A percentile compares a stretch with the other conserved stretches of the same genome.
phyloP scores from a whole-genome alignment of 2,888 invertebrate genomes.

The Leucozona laternaria region DNA sequence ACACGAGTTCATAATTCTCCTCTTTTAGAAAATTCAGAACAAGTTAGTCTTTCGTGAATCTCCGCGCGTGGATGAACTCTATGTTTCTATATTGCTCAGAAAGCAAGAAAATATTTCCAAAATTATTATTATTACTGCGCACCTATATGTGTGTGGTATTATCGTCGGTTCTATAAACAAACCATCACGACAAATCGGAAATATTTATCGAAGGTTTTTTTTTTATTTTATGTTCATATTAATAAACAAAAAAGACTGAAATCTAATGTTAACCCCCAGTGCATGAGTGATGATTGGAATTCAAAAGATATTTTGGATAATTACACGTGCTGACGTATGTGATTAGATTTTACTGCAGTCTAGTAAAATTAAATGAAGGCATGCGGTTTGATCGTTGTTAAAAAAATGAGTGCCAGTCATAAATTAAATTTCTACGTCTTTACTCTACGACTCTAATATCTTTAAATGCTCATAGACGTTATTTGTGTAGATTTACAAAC shows the following conservation, averaged over 20 bases:
- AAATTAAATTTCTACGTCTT: neutral
- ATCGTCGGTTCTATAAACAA: slow-evolving; percentile 8
- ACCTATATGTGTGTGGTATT: slow-evolving; percentile 10
- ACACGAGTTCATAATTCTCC: slow-evolving; percentile 22
- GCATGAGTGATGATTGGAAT: slow-evolving; percentile 24
- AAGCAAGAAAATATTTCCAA: slow-evolving; percentile 19
- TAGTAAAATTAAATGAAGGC: slow-evolving; percentile 13
- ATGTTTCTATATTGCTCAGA: neutral
- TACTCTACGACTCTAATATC: neutral
- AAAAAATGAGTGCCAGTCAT: neutral
- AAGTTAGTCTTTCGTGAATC: slow-evolving; percentile 63
- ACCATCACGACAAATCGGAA: slow-evolving; percentile 40
- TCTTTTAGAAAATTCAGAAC: slow-evolving; percentile 35
- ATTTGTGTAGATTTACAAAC: neutral
- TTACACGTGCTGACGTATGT: slow-evolving; percentile 26
- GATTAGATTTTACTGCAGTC: slow-evolving; percentile 11
- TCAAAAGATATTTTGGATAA: slow-evolving; percentile 12
- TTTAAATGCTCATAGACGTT: neutral
- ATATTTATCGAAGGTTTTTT: slow-evolving; percentile 43
- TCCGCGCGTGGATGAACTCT: slow-evolving; percentile 37
- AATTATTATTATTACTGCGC: slow-evolving; percentile 29
- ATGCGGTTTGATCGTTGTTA: slow-evolving; percentile 9
- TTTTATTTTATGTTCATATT: neutral
- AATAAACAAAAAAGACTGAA: slow-evolving; percentile 15
- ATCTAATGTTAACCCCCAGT: slow-evolving; percentile 3